A percentile compares a stretch with the other conserved stretches of the same genome.
These are phyloP conservation scores for Sprattus sprattus DNA, from an alignment of 2,113 vertebrate genomes.

Conservation along the genomic window DNA sequence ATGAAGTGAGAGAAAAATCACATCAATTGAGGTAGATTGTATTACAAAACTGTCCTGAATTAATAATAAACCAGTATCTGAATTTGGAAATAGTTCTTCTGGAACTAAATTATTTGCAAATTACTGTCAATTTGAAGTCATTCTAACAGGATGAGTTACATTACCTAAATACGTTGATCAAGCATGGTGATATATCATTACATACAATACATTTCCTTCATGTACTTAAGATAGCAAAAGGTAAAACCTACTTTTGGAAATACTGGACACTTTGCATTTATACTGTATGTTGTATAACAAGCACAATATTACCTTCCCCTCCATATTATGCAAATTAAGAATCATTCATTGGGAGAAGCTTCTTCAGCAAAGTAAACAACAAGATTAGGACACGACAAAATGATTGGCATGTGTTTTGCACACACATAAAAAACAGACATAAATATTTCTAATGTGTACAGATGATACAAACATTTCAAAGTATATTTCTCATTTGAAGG, in stretches of 20 bases:
- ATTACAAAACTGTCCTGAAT: conserved; percentile 35
- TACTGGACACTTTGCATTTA: not conserved
- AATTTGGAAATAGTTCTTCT: not conserved
- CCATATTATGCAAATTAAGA: not conserved
- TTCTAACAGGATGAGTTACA: not conserved
- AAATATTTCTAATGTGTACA: not conserved
- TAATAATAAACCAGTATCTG: not conserved
- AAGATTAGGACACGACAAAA: not conserved
- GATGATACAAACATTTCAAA: not conserved
- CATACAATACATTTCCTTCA: conserved; percentile 11
- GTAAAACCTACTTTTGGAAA: not conserved
- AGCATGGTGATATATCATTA: not conserved
- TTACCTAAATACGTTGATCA: not conserved
- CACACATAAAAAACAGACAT: not conserved
- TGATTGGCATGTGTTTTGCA: not conserved
- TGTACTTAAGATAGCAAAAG: not conserved
- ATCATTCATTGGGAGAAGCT: not conserved
- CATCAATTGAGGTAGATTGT: conserved; percentile 60
- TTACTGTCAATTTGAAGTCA: not conserved
- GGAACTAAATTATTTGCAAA: not conserved
- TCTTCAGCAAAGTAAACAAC: not conserved
- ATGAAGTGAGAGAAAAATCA: conserved; percentile 23
- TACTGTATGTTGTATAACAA: not conserved
- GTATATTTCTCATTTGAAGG: not conserved
- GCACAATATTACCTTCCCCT: not conserved